Conservation (phyloP, 2,888 invertebrate genomes). For the Watsonalla binaria region DNA sequence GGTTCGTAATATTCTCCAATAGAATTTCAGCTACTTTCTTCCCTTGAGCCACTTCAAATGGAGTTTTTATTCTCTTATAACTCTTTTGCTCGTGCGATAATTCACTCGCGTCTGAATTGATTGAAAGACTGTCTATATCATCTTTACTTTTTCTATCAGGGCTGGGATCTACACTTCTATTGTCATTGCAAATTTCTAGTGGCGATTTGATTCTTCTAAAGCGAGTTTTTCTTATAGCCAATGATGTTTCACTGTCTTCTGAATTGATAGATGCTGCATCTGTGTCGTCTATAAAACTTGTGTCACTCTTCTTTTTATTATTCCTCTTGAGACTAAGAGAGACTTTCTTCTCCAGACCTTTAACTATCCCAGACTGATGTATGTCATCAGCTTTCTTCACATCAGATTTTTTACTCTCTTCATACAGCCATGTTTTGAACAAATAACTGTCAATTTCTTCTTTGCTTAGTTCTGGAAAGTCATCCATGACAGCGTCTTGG, state of each 20-base stretch:
- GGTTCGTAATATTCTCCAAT: conserved; percentile 4
- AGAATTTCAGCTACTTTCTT: neutral
- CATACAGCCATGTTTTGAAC: conserved; percentile 69
- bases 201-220: conserved; percentile 17
- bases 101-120: neutral
- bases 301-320: conserved; percentile 3
- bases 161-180: conserved; percentile 5
- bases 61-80: neutral
- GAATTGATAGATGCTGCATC: conserved; percentile 6
- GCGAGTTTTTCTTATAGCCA: neutral
- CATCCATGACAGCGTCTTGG: conserved; percentile 68
- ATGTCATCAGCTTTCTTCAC: conserved; percentile 20
- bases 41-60: neutral
- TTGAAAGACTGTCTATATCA: conserved; percentile 23
- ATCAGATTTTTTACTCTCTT: conserved; percentile 38
- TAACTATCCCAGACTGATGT: conserved; percentile 20
- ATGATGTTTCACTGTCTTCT: conserved; percentile 5
- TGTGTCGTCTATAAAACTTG: neutral
- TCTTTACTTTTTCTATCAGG: conserved; percentile 12
- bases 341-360: conserved; percentile 16
- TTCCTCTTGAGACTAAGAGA: conserved; percentile 6
- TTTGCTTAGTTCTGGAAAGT: conserved; percentile 71
- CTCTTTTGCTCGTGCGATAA: neutral
- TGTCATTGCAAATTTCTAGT: conserved; percentile 8
- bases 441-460: conserved; percentile 69